These are phyloP conservation scores for Aspidiotus rigidus DNA, from an alignment of 2,888 invertebrate genomes.

Conservation along the genomic window DNA sequence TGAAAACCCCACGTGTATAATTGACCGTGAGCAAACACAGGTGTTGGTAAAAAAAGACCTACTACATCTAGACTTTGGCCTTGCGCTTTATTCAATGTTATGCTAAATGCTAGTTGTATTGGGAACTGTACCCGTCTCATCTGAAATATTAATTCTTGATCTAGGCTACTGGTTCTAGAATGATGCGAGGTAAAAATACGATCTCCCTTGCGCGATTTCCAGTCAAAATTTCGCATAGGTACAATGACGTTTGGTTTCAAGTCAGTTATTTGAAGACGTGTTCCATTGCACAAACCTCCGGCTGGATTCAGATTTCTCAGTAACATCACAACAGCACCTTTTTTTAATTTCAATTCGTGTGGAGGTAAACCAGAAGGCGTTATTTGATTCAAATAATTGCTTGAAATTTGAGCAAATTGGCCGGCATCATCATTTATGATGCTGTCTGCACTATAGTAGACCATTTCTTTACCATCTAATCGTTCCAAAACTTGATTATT, in stretches of 20 bases:
- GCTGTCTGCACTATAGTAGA: not conserved
- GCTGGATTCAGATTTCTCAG: not conserved
- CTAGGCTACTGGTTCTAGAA: no score
- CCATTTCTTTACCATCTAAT: not conserved
- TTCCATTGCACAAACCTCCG: not conserved
- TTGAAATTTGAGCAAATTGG: not conserved
- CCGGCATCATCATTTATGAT: not conserved
- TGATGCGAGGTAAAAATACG: no score
- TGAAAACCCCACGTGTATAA: not conserved
- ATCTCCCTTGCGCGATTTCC: no score
- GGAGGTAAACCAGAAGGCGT: not conserved
- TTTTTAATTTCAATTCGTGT: not conserved
- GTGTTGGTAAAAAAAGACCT: not conserved
- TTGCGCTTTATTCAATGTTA: not conserved
- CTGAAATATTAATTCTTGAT: no score
- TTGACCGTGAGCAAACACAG: constrained; percentile 5
- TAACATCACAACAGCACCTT: not conserved
- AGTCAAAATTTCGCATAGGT: no score
- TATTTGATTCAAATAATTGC: not conserved
- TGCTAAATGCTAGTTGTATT: not conserved
- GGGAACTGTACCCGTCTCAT: not conserved
- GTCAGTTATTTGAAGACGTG: not conserved
- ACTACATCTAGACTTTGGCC: not conserved
- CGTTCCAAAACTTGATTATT: not conserved
- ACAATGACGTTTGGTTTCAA: not conserved